A percentile compares a stretch with the other conserved stretches of the same genome.
Evolutionary conservation across 2,113 vertebrate species (phyloP).

Genomic region (Tachysurus vachellii): DNA sequence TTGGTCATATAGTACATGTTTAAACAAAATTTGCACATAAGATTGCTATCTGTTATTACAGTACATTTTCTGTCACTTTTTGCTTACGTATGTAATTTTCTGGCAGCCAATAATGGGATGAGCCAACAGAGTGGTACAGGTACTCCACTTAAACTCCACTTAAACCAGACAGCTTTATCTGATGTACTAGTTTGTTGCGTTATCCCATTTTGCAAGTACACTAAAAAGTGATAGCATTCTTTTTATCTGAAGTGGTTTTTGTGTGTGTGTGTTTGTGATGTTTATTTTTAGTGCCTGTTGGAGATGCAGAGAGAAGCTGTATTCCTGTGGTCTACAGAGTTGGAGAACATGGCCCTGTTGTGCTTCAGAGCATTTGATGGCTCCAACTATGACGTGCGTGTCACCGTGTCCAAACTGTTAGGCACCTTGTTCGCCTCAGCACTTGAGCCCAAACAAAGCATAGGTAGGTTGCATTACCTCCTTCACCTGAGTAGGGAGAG

Average conservation of each 20-base stretch:
- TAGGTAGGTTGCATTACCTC: conserved; percentile 67
- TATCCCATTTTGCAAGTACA: no score
- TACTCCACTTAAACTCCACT: no score
- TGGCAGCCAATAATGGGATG: no score
- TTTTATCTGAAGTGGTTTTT: conserved; percentile 4
- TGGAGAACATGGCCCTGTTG: conserved; percentile 87
- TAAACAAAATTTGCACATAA: no score
- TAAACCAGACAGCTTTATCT: no score
- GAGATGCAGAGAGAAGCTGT: conserved; percentile 90
- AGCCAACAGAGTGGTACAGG: no score
- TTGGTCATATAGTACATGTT: no score
- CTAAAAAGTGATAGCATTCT: neutral
- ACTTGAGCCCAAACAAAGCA: conserved; percentile 71
- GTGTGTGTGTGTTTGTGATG: neutral
- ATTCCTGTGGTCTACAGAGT: conserved; percentile 88
- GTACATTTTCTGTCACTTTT: no score
- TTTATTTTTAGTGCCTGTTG: conserved; percentile 80
- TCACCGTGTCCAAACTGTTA: conserved; percentile 84
- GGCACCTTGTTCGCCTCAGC: conserved; percentile 86
- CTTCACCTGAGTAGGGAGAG: neutral
- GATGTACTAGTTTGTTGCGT: no score
- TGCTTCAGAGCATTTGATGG: conserved; percentile 95
- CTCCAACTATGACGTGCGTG: conserved; percentile 84
- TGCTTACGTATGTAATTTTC: no score
- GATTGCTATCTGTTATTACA: no score